A percentile compares a stretch with the other conserved stretches of the same genome.
Conservation (phyloP, 2,888 invertebrate species). For the Drosophila pegasa region DNA sequence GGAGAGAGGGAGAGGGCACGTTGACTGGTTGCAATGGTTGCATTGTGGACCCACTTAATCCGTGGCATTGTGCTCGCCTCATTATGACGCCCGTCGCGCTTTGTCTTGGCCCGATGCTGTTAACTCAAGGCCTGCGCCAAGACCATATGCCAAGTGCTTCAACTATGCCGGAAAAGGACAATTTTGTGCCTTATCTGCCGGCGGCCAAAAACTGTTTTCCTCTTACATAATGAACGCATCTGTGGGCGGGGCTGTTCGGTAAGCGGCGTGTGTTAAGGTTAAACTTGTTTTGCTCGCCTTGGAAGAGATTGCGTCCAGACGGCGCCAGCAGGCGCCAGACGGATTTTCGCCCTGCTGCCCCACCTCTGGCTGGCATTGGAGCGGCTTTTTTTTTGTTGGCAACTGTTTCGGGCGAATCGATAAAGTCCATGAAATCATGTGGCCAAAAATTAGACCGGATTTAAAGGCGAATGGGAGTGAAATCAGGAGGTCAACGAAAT, state of each 20-base stretch:
- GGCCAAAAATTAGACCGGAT: constrained; percentile 47
- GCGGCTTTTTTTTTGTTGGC: constrained; percentile 49
- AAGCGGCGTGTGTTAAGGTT: constrained; percentile 70
- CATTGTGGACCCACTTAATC: constrained; percentile 75
- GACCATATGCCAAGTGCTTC: constrained; percentile 16
- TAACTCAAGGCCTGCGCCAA: constrained; percentile 46
- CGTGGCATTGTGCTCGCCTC: constrained; percentile 70
- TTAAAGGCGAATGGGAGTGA: constrained; percentile 42
- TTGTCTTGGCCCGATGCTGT: constrained; percentile 68
- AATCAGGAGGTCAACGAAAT: neutral
- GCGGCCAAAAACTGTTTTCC: constrained; percentile 51
- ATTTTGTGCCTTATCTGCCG: constrained; percentile 49
- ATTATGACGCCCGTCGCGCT: constrained; percentile 61
- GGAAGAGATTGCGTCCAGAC: constrained; percentile 62
- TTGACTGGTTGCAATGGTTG: constrained; percentile 3
- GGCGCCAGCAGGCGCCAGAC: constrained; percentile 62
- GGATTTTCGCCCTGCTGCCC: constrained; percentile 16
- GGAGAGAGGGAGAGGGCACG: neutral
- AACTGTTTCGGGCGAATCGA: constrained; percentile 61
- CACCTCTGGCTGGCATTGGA: constrained; percentile 13
- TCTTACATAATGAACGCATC: constrained; percentile 52
- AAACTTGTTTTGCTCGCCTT: constrained; percentile 55
- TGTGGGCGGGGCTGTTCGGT: constrained; percentile 19
- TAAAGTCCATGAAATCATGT: constrained; percentile 57
- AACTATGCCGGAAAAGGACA: constrained; percentile 22